Evolutionary conservation across 1,140 invertebrate genomes (phyloP).

Genomic region (Rhopalosiphum padi): DNA sequence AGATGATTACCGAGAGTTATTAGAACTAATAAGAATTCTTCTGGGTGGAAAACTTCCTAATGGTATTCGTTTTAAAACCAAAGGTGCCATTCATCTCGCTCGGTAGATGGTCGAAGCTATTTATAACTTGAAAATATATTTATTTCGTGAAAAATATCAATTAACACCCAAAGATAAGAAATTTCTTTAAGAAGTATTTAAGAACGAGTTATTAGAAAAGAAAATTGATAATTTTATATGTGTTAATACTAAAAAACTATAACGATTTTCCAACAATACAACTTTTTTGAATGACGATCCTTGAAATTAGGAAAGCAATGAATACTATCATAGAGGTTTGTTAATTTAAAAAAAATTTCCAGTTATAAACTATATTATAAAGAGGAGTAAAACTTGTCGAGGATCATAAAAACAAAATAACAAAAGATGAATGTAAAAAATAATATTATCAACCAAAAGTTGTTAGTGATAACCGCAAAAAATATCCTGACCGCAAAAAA

Average conservation of each 20-base stretch:
- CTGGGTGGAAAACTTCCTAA: too few species aligned
- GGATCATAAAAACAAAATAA: too few species aligned
- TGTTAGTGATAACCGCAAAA: too few species aligned
- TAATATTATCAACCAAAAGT: too few species aligned
- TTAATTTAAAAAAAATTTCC: slow-evolving; percentile 25
- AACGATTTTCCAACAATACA: neutral
- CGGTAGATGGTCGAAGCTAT: slow-evolving; percentile 59
- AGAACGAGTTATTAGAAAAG: neutral
- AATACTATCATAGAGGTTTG: neutral
- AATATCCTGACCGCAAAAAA: too few species aligned
- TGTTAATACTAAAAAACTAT: neutral
- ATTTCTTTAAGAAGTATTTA: too few species aligned
- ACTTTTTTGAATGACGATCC: neutral
- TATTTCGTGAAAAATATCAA: too few species aligned
- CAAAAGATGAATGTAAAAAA: too few species aligned
- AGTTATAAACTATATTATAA: slow-evolving; percentile 58
- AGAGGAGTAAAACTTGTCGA: neutral
- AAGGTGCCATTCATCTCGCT: slow-evolving; percentile 51
- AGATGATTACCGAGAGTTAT: too few species aligned
- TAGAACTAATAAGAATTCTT: too few species aligned
- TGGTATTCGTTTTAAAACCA: slow-evolving; percentile 13
- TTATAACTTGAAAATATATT: slow-evolving; percentile 56
- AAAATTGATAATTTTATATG: neutral
- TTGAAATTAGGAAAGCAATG: neutral
- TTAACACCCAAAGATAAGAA: too few species aligned